Evolutionary conservation across 2,888 invertebrate species (phyloP).

Genomic region (Steinernema scapterisci): DNA sequence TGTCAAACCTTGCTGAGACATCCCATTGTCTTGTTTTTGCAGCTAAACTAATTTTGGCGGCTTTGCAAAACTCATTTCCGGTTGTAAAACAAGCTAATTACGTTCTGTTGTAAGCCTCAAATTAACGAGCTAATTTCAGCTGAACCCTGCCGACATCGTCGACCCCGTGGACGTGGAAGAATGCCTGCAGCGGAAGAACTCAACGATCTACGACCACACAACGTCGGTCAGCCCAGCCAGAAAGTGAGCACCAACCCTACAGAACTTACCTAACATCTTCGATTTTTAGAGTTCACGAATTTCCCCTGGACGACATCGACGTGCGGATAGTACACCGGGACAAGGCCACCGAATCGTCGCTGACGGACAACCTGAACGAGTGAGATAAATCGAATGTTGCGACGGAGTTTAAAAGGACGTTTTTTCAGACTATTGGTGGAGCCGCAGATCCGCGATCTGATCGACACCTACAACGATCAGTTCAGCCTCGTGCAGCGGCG

Average conservation of each 20-base stretch:
- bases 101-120: too few species aligned
- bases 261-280: background rate
- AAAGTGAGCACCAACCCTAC: background rate
- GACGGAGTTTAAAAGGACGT: background rate
- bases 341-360: slow-evolving; percentile 39
- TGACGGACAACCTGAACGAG: slow-evolving; percentile 36
- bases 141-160: slow-evolving; percentile 42
- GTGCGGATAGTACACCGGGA: slow-evolving; percentile 42
- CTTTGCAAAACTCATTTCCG: too few species aligned
- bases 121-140: slow-evolving; percentile 26
- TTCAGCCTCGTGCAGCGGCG: slow-evolving; percentile 44
- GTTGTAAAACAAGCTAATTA: too few species aligned
- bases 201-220: slow-evolving; percentile 39
- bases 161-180: slow-evolving; percentile 52
- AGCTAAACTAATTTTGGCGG: too few species aligned
- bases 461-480: slow-evolving; percentile 40
- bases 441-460: slow-evolving; percentile 44
- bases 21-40: too few species aligned
- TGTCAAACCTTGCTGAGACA: too few species aligned
- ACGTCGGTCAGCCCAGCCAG: slow-evolving; percentile 31
- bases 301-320: slow-evolving; percentile 61
- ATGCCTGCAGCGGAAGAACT: slow-evolving; percentile 43
- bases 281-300: slow-evolving; percentile 49
- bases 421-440: slow-evolving; percentile 36
- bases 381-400: background rate